Evolutionary conservation across 2,888 invertebrate species (phyloP).

Genomic region (Synanthedon tipuliformis): DNA sequence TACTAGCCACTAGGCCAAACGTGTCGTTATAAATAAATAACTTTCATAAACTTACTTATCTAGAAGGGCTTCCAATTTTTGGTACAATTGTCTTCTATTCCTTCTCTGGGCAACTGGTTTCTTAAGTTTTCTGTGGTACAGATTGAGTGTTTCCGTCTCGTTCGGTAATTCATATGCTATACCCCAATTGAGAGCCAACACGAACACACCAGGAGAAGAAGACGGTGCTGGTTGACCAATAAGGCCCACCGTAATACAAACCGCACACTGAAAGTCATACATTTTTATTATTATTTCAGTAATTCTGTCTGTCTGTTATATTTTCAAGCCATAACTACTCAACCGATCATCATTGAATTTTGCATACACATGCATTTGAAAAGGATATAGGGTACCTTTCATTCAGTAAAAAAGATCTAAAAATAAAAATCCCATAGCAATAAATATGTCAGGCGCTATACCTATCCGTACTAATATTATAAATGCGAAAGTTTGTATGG

Average conservation of each 20-base stretch:
- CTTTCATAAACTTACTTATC: conserved; percentile 70
- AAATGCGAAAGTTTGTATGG: too few relatives aligned
- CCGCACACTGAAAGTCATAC: conserved; percentile 44
- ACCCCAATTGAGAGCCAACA: conserved; percentile 78
- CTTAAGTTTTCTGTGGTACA: conserved; percentile 29
- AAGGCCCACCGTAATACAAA: conserved; percentile 72
- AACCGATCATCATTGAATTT: too few relatives aligned
- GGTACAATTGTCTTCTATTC: conserved; percentile 76
- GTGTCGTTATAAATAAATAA: not conserved
- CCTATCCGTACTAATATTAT: too few relatives aligned
- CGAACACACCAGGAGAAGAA: conserved; percentile 64
- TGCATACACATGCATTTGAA: too few relatives aligned
- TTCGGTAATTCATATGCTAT: conserved; percentile 75
- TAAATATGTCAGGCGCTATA: too few relatives aligned
- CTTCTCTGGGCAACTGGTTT: conserved; percentile 68
- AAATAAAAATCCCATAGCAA: too few relatives aligned
- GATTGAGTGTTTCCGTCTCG: conserved; percentile 51
- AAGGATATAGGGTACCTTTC: too few relatives aligned
- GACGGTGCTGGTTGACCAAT: conserved; percentile 67
- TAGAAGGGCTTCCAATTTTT: conserved; percentile 75
- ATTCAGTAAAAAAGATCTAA: too few relatives aligned
- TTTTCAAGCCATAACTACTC: too few relatives aligned
- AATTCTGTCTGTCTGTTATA: too few relatives aligned
- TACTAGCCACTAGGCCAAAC: too few relatives aligned
- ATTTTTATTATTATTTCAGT: too few relatives aligned